These are phyloP conservation scores for Drosophila ficusphila DNA, from an alignment of 1,140 invertebrate genomes.

Conservation along the genomic window DNA sequence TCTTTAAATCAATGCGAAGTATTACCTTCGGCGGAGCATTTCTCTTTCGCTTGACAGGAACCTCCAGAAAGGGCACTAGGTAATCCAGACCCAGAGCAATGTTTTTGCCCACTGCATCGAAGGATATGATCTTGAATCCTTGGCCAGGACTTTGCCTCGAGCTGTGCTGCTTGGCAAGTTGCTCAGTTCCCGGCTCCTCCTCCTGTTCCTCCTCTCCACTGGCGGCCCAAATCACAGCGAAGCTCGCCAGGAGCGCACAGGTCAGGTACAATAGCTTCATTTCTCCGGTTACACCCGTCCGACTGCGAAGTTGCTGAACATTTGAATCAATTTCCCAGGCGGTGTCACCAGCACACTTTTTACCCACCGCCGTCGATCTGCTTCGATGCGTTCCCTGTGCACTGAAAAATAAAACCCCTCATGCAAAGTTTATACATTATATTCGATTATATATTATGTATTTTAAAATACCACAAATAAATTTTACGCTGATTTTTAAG, in stretches of 20 bases:
- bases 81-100: conserved; percentile 69
- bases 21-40: conserved; percentile 55
- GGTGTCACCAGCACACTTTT: conserved; percentile 17
- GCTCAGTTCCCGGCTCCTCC: background rate
- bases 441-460: no score
- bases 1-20: no score
- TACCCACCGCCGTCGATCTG: background rate
- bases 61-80: conserved; percentile 69
- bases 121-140: conserved; percentile 58
- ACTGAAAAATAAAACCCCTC: background rate
- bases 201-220: conserved; percentile 14
- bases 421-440: background rate
- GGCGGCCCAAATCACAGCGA: conserved; percentile 28
- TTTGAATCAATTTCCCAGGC: conserved; percentile 35
- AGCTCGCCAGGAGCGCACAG: conserved; percentile 29
- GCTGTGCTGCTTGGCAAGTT: conserved; percentile 7
- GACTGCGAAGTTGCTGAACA: conserved; percentile 23
- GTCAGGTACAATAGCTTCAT: conserved; percentile 44
- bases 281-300: conserved; percentile 34
- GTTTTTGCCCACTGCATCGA: conserved; percentile 62
- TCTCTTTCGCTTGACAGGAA: conserved; percentile 63
- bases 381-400: background rate
- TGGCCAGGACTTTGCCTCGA: conserved; percentile 7
- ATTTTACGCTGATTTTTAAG: no score
- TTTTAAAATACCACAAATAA: no score